phyloP scores from a whole-genome alignment of 2,888 invertebrate species.

The Pachymerium ferrugineum region DNA sequence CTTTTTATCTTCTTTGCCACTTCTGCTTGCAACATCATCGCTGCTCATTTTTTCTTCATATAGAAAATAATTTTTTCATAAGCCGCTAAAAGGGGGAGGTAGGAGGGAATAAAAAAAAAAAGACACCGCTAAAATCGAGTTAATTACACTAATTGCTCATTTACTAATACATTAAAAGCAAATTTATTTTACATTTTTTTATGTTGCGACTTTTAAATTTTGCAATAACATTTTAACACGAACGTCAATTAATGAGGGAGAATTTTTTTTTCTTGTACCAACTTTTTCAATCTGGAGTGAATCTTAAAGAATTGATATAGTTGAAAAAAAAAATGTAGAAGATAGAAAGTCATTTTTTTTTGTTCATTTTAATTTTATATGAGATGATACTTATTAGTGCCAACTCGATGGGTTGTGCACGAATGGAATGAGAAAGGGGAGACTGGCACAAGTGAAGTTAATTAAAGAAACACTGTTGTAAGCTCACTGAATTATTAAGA shows the following conservation, averaged over 20 bases:
- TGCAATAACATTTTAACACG: not conserved
- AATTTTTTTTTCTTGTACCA: too few species aligned
- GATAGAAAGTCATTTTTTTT: too few species aligned
- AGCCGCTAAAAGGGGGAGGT: not conserved
- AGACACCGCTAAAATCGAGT: conserved; percentile 11
- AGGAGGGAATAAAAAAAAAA: not conserved
- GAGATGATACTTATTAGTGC: conserved; percentile 24
- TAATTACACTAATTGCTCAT: conserved; percentile 23
- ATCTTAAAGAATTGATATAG: too few species aligned
- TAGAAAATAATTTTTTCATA: conserved; percentile 23
- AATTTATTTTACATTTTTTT: not conserved
- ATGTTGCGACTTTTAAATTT: not conserved
- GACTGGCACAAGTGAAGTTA: conserved; percentile 19
- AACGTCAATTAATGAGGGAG: not conserved
- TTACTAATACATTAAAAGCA: conserved; percentile 19
- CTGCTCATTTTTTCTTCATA: conserved; percentile 17
- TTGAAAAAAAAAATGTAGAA: too few species aligned
- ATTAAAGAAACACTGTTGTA: conserved; percentile 27
- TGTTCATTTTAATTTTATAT: not conserved
- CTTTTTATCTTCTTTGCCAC: conserved; percentile 25
- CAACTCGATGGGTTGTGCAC: conserved; percentile 16
- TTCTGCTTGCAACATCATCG: conserved; percentile 27
- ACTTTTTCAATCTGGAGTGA: too few species aligned
- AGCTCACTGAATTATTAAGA: conserved; percentile 25
- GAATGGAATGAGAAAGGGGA: conserved; percentile 9